Percentiles rank a stretch among this genome's conserved stretches.
Conservation (phyloP, 2,797 vertebrate species). For the Sciaenops ocellatus region DNA sequence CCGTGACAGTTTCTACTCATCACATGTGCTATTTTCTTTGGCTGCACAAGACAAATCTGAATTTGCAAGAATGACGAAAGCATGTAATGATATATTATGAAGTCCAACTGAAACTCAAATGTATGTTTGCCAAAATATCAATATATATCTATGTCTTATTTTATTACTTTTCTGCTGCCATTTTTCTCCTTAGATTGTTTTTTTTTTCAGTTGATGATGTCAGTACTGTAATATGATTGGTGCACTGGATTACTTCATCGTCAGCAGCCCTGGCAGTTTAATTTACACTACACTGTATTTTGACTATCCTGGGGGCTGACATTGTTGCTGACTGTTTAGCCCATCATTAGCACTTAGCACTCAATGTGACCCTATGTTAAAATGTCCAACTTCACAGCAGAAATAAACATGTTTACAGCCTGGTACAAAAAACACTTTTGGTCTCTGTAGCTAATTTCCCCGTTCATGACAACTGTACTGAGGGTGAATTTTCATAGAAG, state of each 20-base stretch:
- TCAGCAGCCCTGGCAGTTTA: not conserved
- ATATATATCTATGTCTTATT: not conserved
- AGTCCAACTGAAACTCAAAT: not conserved
- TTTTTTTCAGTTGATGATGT: not conserved
- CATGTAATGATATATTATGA: not conserved
- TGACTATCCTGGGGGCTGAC: not conserved
- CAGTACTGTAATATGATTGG: not conserved
- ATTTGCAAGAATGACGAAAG: not conserved
- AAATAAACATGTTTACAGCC: too few relatives aligned
- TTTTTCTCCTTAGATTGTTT: not conserved
- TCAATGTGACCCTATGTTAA: not conserved
- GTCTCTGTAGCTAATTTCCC: too few relatives aligned
- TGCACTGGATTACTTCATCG: not conserved
- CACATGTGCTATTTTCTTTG: not conserved
- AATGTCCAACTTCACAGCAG: too few relatives aligned
- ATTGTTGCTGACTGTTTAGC: not conserved
- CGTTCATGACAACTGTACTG: too few relatives aligned
- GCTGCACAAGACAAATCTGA: not conserved
- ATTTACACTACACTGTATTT: not conserved
- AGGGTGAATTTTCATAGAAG: too few relatives aligned
- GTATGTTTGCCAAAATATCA: not conserved
- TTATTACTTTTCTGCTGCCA: not conserved
- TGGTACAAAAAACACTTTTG: too few relatives aligned
- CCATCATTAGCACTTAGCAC: not conserved
- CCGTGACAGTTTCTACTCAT: not conserved